Evolutionary conservation across 2,888 invertebrate genomes (phyloP).

Genomic region (Nephrotoma guestfalica): DNA sequence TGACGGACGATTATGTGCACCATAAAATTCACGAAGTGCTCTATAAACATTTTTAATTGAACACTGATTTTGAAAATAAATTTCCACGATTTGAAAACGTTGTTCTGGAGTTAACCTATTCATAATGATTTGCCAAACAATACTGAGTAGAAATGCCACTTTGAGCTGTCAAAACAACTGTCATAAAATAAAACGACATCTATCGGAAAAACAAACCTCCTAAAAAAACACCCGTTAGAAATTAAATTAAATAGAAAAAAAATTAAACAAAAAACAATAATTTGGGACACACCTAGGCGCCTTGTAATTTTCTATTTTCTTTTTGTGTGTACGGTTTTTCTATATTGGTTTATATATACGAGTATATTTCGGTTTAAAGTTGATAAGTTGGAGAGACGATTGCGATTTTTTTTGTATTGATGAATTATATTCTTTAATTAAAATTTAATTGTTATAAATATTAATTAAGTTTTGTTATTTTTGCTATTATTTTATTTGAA

Average conservation of each 20-base stretch:
- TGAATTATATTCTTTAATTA: constrained; percentile 2
- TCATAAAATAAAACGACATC: too few species aligned
- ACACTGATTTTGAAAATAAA: too few species aligned
- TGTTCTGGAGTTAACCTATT: too few species aligned
- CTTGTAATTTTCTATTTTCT: constrained; percentile 8
- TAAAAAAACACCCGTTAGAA: too few species aligned
- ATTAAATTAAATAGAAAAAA: constrained; percentile 7
- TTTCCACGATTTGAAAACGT: too few species aligned
- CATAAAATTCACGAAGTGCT: too few species aligned
- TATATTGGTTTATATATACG: background rate
- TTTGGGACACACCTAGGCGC: constrained; percentile 15
- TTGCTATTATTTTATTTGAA: background rate
- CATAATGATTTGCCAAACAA: too few species aligned
- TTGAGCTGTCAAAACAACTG: too few species aligned
- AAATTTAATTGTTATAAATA: background rate
- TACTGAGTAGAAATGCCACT: too few species aligned
- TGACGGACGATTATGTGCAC: too few species aligned
- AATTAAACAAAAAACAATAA: constrained; percentile 8
- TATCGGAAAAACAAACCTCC: too few species aligned
- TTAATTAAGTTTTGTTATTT: background rate
- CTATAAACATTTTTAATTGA: too few species aligned
- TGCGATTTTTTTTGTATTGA: background rate
- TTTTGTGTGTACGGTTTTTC: constrained; percentile 2
- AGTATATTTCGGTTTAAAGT: background rate
- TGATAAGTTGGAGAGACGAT: background rate